phyloP scores from a whole-genome alignment of 2,113 vertebrate species.

The Sinosuthora webbiana region DNA sequence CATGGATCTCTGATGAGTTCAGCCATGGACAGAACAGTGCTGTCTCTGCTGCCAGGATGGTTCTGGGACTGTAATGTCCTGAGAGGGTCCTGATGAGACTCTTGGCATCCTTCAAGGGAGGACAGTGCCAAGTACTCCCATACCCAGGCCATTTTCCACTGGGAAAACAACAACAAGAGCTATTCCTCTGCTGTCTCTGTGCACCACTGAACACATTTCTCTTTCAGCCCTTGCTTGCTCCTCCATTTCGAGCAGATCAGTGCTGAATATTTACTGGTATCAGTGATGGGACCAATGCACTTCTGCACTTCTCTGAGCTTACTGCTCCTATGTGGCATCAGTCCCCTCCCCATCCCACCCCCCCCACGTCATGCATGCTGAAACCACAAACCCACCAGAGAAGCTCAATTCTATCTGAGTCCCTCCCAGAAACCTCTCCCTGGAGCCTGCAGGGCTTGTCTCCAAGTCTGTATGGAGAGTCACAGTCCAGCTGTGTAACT shows the following conservation, averaged over 20 bases:
- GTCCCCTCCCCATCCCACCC: background rate
- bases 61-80: background rate
- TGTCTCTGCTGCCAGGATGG: background rate
- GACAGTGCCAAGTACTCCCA: background rate
- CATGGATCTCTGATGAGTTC: background rate
- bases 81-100: background rate
- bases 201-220: background rate
- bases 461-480: background rate
- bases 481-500: background rate
- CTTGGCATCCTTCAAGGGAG: background rate
- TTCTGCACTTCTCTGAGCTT: background rate
- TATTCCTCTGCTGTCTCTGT: background rate
- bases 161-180: background rate
- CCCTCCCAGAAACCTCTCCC: background rate
- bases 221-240: background rate
- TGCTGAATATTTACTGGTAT: background rate
- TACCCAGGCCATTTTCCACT: background rate
- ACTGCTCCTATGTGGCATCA: background rate
- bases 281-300: background rate
- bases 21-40: background rate
- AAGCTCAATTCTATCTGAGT: background rate
- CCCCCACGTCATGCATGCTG: accelerated
- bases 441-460: background rate
- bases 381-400: background rate
- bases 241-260: background rate